Evolutionary conservation across 1,140 invertebrate genomes (phyloP).

Genomic region (Orchestia grillus): DNA sequence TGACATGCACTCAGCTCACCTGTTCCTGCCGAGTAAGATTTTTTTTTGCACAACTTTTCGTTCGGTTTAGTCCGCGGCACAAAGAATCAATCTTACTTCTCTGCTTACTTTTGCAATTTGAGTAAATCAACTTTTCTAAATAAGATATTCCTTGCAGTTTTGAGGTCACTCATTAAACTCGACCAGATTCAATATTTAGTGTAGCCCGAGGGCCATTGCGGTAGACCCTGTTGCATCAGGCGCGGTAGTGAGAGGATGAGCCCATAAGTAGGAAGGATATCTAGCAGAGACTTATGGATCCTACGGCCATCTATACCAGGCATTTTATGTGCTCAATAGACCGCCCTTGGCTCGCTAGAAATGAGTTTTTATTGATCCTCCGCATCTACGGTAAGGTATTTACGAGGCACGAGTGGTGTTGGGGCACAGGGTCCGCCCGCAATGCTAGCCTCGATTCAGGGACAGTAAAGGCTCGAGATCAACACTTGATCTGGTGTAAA

Average conservation of each 20-base stretch:
- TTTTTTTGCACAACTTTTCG: neutral
- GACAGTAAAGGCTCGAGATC: neutral
- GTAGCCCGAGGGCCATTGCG: neutral
- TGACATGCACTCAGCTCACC: neutral
- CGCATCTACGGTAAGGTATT: neutral
- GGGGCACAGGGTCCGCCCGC: neutral
- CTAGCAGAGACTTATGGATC: neutral
- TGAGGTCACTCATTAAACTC: neutral
- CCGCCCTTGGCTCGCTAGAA: neutral
- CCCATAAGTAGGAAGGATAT: neutral
- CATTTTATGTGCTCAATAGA: slow-evolving; percentile 1
- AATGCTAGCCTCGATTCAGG: neutral
- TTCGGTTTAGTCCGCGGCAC: neutral
- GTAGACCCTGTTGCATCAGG: neutral
- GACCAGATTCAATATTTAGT: neutral
- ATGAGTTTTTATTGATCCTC: slow-evolving; percentile 9
- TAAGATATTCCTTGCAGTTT: neutral
- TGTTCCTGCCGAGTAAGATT: neutral
- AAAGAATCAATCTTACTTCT: neutral
- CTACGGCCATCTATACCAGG: neutral
- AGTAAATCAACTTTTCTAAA: neutral
- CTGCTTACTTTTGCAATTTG: neutral
- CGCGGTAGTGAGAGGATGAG: neutral
- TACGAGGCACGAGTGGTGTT: neutral
- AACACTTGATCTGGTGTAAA: neutral